Evolutionary conservation across 2,113 vertebrate species (phyloP).

Genomic region (Stigmatopora nigra): DNA sequence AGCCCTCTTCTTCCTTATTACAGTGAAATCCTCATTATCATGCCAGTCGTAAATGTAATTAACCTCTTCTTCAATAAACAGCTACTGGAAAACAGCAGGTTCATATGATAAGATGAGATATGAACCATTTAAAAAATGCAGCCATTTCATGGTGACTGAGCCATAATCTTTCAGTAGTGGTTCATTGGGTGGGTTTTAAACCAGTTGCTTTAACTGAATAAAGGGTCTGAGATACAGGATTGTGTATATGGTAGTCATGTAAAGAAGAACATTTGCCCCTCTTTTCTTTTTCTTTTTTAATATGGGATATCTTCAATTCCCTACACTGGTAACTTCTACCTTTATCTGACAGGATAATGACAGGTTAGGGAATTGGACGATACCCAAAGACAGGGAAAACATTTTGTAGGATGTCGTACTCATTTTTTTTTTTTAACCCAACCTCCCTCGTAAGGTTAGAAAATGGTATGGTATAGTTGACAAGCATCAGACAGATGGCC

Average conservation of each 20-base stretch:
- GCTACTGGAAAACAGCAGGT: not conserved
- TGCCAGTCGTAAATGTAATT: slow-evolving; percentile 42
- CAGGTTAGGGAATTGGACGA: not conserved
- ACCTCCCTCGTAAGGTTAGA: not conserved
- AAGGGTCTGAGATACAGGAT: not conserved
- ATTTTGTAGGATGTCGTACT: not conserved
- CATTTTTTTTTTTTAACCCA: not conserved
- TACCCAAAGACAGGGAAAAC: not conserved
- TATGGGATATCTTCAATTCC: not conserved
- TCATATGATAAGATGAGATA: not conserved
- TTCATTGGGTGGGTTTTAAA: not conserved
- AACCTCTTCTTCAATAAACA: slow-evolving; percentile 12
- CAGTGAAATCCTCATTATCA: slow-evolving; percentile 36
- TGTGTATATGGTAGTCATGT: no score
- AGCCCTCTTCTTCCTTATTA: slow-evolving; percentile 45
- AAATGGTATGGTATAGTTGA: slow-evolving; percentile 5
- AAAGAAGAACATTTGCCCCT: not conserved
- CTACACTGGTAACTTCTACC: not conserved
- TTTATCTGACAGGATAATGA: not conserved
- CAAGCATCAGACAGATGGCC: slow-evolving; percentile 32
- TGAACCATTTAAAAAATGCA: not conserved
- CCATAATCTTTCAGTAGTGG: not conserved
- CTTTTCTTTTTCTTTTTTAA: not conserved
- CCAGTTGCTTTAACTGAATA: not conserved
- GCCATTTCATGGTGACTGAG: not conserved